Base-by-base conservation (phyloP, 2,888 invertebrate species). In the Salpingus planirostris region DNA sequence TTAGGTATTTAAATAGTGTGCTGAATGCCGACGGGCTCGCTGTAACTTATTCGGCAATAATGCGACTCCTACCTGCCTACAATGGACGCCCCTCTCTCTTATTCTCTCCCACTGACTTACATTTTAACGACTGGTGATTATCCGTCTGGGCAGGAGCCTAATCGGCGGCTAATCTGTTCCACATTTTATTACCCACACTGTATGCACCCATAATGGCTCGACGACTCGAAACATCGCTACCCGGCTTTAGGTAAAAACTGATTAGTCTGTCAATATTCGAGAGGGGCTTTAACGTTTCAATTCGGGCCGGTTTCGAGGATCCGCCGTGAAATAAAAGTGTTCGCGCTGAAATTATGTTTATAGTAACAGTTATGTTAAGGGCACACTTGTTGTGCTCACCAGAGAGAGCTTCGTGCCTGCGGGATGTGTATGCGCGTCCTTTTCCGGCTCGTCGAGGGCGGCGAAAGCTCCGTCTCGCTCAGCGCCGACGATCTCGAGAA, bases 361-460 rank as follows among this genome's bases (percentile, higher is more conserved):
- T 64, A 61, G 64, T 62, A 59, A 62, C 61, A 60, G 59, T 64
- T 63, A 63, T 59, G 61, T 62, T 62, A 60, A 64, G 61, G 59
- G 62, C 62, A 62, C 64, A 64, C 64, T 64, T 64, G 64, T 64
- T 64, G 64, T 63, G 57, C 60, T 51, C 56, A 49, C 53, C 5
- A 5, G 48, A 49, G 51, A 54, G 58, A 53, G 55, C 50, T 51
- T 45, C 50, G 47, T 52, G 53, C 57, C 54, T 48, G 55, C 52
- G 54, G 55, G 55, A 52, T 40, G 44, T 44, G 42, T 43, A 31
- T 31, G 18, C 18, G 23, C 49, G 29, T 55, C 49, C 41, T 46
- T 39, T 21, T 46, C 37, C 35, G 7, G 33, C 21, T 15, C 23
- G 29, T 18, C 26, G 21, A 21, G 31, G 29, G 31, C 11, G 15